Percentiles rank a stretch among this genome's conserved stretches.
These are phyloP conservation scores for Catalaphyllia jardinei DNA, from an alignment of 64 coral and sea anemone species.

Conservation along the genomic window DNA sequence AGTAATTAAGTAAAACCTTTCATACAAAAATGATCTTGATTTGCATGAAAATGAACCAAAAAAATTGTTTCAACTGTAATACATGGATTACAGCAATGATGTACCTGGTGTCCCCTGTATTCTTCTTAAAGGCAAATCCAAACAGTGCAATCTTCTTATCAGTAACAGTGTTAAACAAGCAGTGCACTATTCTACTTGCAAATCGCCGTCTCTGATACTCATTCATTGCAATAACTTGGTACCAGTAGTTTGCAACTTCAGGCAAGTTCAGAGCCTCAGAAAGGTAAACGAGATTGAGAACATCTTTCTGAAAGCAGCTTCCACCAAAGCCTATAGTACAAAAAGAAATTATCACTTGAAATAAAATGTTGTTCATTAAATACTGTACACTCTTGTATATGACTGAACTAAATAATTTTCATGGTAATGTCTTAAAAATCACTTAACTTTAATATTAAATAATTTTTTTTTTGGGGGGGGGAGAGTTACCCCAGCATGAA, in stretches of 20 bases:
- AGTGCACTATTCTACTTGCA: conserved; percentile 92
- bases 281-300: conserved; percentile 94
- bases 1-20: no score
- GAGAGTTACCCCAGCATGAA: no score
- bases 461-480: no score
- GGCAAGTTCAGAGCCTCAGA: conserved; percentile 97
- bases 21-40: no score
- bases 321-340: conserved; percentile 85
- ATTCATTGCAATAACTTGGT: conserved; percentile 97
- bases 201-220: conserved; percentile 95
- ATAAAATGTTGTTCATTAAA: no score
- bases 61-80: no score
- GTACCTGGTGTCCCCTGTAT: conserved; percentile 97
- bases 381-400: no score
- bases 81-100: neutral
- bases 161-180: conserved; percentile 94
- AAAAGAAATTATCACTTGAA: neutral
- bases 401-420: no score
- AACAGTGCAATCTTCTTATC: conserved; percentile 96
- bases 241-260: conserved; percentile 96
- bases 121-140: conserved; percentile 99
- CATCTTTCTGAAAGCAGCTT: conserved; percentile 98
- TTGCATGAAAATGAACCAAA: no score
- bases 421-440: no score
- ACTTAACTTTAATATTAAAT: no score